Evolutionary conservation across 2,113 vertebrate genomes (phyloP).

Genomic region (Limanda limanda): DNA sequence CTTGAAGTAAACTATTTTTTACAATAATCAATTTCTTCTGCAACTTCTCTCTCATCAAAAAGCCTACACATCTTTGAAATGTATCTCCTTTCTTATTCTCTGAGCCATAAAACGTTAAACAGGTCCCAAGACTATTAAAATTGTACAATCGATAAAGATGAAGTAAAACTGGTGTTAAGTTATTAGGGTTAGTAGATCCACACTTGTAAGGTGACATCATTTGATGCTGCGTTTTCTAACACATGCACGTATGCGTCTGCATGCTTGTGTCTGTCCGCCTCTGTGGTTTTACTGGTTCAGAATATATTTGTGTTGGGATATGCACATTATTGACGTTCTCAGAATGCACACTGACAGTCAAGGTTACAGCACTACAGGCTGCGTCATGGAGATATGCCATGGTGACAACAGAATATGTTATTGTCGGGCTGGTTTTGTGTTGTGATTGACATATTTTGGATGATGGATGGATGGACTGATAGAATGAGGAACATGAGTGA

Average conservation of each 20-base stretch:
- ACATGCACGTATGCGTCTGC: neutral
- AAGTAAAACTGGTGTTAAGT: too few species aligned
- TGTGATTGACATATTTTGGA: neutral
- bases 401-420: neutral
- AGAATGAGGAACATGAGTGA: neutral
- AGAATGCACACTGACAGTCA: neutral
- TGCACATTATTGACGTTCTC: constrained; percentile 1
- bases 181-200: too few species aligned
- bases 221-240: neutral
- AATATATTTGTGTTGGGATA: constrained; percentile 5
- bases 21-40: too few species aligned
- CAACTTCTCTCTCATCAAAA: too few species aligned
- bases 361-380: neutral
- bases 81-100: too few species aligned
- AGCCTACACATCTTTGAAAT: too few species aligned
- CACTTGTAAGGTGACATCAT: too few species aligned
- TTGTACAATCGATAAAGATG: too few species aligned
- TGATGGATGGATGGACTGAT: neutral
- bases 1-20: too few species aligned
- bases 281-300: neutral
- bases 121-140: too few species aligned
- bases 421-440: too few species aligned
- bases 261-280: neutral
- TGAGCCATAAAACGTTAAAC: too few species aligned
- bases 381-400: neutral